Conservation (phyloP, 2,888 invertebrate species). For the Sphecodes monilicornis region DNA sequence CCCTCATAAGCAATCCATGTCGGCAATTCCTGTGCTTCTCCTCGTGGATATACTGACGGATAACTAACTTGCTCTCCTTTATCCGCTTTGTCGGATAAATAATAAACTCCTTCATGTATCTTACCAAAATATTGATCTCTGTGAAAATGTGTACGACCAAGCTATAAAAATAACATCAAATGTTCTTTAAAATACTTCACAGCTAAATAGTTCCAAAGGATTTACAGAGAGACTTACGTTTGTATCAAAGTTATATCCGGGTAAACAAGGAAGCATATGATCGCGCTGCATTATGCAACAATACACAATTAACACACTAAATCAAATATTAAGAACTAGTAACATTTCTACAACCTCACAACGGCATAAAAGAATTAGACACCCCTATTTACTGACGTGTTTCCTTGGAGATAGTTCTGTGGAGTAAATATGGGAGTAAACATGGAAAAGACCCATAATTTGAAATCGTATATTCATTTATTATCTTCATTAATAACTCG, state of each 20-base stretch:
- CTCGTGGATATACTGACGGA: conserved; percentile 91
- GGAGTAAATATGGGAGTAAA: background rate
- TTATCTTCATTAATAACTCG: conserved; percentile 67
- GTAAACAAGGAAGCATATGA: conserved; percentile 89
- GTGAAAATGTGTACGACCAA: conserved; percentile 88
- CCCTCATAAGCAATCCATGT: conserved; percentile 96
- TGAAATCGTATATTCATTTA: conserved; percentile 58
- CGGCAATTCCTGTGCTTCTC: conserved; percentile 91
- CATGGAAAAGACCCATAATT: background rate
- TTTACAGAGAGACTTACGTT: conserved; percentile 86
- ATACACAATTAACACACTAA: background rate
- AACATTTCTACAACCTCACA: background rate
- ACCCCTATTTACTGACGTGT: conserved; percentile 38
- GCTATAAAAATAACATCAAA: conserved; percentile 81
- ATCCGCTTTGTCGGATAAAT: conserved; percentile 87
- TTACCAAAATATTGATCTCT: conserved; percentile 88
- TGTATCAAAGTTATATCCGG: conserved; percentile 89
- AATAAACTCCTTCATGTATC: conserved; percentile 86
- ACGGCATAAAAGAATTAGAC: background rate
- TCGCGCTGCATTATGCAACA: conserved; percentile 85
- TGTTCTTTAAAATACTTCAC: background rate
- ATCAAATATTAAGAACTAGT: background rate
- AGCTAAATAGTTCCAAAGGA: background rate
- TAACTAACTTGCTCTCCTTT: conserved; percentile 87
- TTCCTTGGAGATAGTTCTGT: conserved; percentile 50